These are phyloP conservation scores for Ictalurus furcatus DNA, from an alignment of 2,113 vertebrate genomes.

Conservation along the genomic window DNA sequence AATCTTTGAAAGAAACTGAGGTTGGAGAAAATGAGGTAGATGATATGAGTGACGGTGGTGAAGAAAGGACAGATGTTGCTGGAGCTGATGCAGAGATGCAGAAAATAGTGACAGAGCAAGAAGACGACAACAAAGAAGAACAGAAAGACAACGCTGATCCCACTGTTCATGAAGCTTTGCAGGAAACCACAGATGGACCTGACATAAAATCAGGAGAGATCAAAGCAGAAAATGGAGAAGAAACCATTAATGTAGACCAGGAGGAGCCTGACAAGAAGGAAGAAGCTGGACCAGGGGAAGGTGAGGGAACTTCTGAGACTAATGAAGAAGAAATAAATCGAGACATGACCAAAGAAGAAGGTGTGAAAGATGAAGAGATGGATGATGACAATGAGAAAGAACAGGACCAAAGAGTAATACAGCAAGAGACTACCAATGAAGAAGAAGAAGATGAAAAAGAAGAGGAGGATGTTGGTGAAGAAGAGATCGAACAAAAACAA, in stretches of 20 bases:
- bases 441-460: conserved; percentile 1
- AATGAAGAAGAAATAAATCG: background rate
- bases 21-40: conserved; percentile 2
- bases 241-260: background rate
- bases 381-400: background rate
- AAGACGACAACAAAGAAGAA: background rate
- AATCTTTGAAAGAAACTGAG: background rate
- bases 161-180: background rate
- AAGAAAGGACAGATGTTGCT: background rate
- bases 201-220: background rate
- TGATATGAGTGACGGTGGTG: background rate
- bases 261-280: conserved; percentile 18
- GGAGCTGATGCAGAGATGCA: background rate
- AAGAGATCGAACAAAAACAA: conserved; percentile 22
- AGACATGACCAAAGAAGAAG: background rate
- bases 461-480: background rate
- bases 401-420: background rate
- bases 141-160: background rate
- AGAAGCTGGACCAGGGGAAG: background rate
- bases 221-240: conserved; percentile 61
- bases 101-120: background rate
- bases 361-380: background rate
- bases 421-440: background rate
- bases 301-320: background rate
- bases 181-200: conserved; percentile 28